Conservation (phyloP, 1,140 invertebrate species). For the Druon quercuslanigerum region DNA sequence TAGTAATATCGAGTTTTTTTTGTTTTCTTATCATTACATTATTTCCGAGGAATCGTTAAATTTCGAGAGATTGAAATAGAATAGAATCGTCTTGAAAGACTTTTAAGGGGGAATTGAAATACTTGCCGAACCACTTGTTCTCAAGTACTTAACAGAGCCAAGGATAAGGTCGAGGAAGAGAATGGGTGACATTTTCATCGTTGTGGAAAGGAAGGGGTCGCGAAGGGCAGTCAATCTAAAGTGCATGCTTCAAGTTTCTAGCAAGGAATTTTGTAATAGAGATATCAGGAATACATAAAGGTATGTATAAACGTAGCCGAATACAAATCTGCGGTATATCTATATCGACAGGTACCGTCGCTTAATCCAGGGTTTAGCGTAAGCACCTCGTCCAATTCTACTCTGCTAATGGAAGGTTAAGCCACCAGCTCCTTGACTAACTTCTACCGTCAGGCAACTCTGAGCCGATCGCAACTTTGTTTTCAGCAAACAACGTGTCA, state of each 20-base stretch:
- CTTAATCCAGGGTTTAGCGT: conserved; percentile 56
- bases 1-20: background rate
- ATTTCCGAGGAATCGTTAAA: conserved; percentile 7
- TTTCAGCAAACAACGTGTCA: conserved; percentile 52
- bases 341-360: conserved; percentile 46
- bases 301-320: background rate
- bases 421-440: conserved; percentile 69
- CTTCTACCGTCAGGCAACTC: conserved; percentile 60
- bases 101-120: conserved; percentile 11
- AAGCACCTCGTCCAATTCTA: conserved; percentile 57
- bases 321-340: conserved; percentile 36
- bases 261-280: conserved; percentile 38
- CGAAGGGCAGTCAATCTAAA: conserved; percentile 32
- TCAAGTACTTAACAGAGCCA: conserved; percentile 14
- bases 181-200: conserved; percentile 4
- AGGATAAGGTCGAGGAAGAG: background rate
- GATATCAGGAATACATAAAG: conserved; percentile 42
- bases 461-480: conserved; percentile 65
- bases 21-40: background rate
- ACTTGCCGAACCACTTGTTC: conserved; percentile 13
- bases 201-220: background rate
- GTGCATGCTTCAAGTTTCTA: background rate
- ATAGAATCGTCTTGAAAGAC: background rate
- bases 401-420: conserved; percentile 72
- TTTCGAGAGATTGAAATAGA: background rate